These are phyloP conservation scores for Zeus faber DNA, from an alignment of 2,113 vertebrate genomes.

Conservation along the genomic window DNA sequence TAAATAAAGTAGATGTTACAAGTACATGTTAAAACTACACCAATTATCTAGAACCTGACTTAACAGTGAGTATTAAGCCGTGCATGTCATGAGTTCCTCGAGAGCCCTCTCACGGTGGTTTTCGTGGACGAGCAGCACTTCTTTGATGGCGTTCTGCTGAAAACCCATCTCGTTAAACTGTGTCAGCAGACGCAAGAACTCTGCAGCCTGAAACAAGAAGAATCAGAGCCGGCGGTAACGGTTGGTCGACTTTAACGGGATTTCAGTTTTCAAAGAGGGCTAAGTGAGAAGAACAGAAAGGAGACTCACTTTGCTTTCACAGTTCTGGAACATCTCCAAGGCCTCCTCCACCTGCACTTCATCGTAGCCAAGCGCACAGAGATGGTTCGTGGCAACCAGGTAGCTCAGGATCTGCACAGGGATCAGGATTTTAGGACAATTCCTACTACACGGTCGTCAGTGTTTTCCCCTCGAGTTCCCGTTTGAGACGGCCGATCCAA, in stretches of 20 bases:
- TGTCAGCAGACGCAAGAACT: slow-evolving; percentile 85
- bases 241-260: too few relatives aligned
- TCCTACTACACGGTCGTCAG: too few relatives aligned
- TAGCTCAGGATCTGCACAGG: slow-evolving; percentile 85
- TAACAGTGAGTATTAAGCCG: slow-evolving; percentile 53
- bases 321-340: slow-evolving; percentile 97
- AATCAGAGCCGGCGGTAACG: too few relatives aligned
- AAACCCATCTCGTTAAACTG: slow-evolving; percentile 98
- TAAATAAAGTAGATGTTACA: too few relatives aligned
- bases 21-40: too few relatives aligned
- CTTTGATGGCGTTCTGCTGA: slow-evolving; percentile 89
- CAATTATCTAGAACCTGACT: too few relatives aligned
- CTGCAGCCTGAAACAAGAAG: slow-evolving; percentile 81
- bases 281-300: too few relatives aligned
- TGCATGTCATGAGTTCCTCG: slow-evolving; percentile 88
- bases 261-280: too few relatives aligned
- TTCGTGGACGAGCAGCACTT: slow-evolving; percentile 89
- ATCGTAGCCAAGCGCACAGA: slow-evolving; percentile 86
- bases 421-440: neutral
- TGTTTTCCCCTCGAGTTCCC: neutral
- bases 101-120: slow-evolving; percentile 86
- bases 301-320: slow-evolving; percentile 85
- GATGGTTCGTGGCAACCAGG: slow-evolving; percentile 80
- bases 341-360: slow-evolving; percentile 92
- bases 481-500: neutral